A percentile compares a stretch with the other conserved stretches of the same genome.
phyloP scores from a whole-genome alignment of 2,797 vertebrate genomes.

The Poecilia picta region DNA sequence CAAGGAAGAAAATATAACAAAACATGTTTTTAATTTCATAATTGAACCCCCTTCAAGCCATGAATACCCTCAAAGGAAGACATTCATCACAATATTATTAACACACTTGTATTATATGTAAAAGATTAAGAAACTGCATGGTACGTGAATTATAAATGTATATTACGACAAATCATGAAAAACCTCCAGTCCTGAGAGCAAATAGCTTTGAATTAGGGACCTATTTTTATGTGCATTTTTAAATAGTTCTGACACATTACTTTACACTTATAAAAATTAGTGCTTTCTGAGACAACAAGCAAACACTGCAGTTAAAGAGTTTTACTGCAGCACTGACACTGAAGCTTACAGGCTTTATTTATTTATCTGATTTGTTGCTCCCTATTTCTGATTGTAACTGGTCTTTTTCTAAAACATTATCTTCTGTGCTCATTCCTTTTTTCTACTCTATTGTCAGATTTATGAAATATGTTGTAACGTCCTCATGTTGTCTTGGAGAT shows the following conservation, averaged over 20 bases:
- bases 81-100: slow-evolving; percentile 72
- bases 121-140: slow-evolving; percentile 85
- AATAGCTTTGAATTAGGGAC: slow-evolving; percentile 75
- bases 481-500: slow-evolving; percentile 52
- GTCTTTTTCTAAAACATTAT: slow-evolving; percentile 54
- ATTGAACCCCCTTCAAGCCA: slow-evolving; percentile 58
- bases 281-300: slow-evolving; percentile 45
- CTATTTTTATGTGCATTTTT: slow-evolving; percentile 81
- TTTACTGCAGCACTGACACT: slow-evolving; percentile 51
- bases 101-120: slow-evolving; percentile 84
- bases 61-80: slow-evolving; percentile 65
- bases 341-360: slow-evolving; percentile 49
- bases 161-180: slow-evolving; percentile 78
- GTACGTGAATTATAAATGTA: slow-evolving; percentile 82
- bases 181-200: slow-evolving; percentile 70
- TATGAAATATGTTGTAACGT: slow-evolving; percentile 50
- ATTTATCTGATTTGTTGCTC: slow-evolving; percentile 49
- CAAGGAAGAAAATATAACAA: slow-evolving; percentile 53
- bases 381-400: slow-evolving; percentile 35
- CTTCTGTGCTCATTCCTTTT: slow-evolving; percentile 34
- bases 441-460: slow-evolving; percentile 45
- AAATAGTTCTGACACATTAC: slow-evolving; percentile 71
- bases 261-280: slow-evolving; percentile 65
- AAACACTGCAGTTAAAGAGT: slow-evolving; percentile 38
- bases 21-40: slow-evolving; percentile 71